phyloP scores from a whole-genome alignment of 2,113 vertebrate species.

The Entomyzon cyanotis region DNA sequence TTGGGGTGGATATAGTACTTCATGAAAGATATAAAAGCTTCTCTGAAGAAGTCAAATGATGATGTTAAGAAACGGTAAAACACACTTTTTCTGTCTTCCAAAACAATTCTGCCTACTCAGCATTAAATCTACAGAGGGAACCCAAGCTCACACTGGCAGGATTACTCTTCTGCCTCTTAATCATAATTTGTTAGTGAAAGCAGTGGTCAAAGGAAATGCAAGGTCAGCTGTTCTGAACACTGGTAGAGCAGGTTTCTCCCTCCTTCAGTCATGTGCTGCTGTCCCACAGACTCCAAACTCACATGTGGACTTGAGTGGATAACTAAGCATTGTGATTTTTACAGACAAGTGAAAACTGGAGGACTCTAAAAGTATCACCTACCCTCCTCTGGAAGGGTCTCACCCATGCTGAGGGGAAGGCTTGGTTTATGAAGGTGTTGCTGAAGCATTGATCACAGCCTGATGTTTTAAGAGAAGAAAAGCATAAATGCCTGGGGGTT shows the following conservation, averaged over 20 bases:
- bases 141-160: not conserved
- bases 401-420: not conserved
- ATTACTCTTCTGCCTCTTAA: conserved; percentile 18
- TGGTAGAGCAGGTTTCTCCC: not conserved
- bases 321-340: not conserved
- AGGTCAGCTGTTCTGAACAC: not conserved
- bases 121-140: not conserved
- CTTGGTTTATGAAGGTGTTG: not conserved
- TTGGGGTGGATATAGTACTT: not conserved
- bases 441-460: not conserved
- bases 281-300: not conserved
- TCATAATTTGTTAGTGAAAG: conserved; percentile 51
- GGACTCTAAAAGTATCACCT: not conserved
- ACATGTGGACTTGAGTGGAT: not conserved
- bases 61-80: not conserved
- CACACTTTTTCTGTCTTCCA: not conserved
- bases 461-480: not conserved
- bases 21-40: not conserved
- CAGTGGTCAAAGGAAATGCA: conserved; percentile 30
- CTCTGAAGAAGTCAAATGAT: not conserved
- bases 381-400: not conserved
- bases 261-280: not conserved
- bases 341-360: not conserved
- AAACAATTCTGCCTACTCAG: conserved; percentile 7
- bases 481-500: not conserved